A percentile compares a stretch with the other conserved stretches of the same genome.
phyloP scores from a whole-genome alignment of 2,888 invertebrate species.

The Phania funesta region DNA sequence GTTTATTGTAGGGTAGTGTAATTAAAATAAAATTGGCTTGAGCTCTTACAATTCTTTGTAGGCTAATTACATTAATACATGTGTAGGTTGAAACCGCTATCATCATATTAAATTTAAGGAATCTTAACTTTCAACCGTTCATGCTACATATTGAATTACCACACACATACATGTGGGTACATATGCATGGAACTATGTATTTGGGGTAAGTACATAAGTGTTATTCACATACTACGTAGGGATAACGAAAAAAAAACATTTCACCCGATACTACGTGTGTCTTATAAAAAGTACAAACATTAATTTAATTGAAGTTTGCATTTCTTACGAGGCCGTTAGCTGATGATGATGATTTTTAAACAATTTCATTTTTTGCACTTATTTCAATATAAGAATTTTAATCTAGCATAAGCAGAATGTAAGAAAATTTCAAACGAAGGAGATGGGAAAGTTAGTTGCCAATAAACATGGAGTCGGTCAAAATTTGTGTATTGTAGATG shows the following conservation, averaged over 20 bases:
- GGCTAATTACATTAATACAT: too few relatives aligned
- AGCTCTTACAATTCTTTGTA: too few relatives aligned
- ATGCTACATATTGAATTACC: neutral
- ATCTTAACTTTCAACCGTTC: neutral
- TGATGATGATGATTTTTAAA: neutral
- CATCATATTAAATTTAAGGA: constrained; percentile 19
- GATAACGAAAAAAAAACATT: neutral
- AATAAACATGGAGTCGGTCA: neutral
- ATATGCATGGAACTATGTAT: too few relatives aligned
- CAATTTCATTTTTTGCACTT: neutral
- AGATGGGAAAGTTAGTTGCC: neutral
- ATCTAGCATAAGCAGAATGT: neutral
- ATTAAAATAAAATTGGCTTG: too few relatives aligned
- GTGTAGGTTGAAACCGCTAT: neutral
- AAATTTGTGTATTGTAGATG: neutral
- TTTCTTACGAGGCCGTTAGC: constrained; percentile 4
- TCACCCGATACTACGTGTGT: neutral
- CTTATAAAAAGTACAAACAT: constrained; percentile 19
- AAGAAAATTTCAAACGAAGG: neutral
- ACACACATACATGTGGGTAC: neutral
- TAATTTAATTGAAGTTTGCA: constrained; percentile 51
- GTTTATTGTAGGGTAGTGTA: too few relatives aligned
- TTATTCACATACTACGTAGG: constrained; percentile 1
- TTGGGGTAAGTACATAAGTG: constrained; percentile 33
- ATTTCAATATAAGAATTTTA: constrained; percentile 27